Base-by-base conservation (phyloP, 2,113 vertebrate genomes). In the Lipophrys pholis region DNA sequence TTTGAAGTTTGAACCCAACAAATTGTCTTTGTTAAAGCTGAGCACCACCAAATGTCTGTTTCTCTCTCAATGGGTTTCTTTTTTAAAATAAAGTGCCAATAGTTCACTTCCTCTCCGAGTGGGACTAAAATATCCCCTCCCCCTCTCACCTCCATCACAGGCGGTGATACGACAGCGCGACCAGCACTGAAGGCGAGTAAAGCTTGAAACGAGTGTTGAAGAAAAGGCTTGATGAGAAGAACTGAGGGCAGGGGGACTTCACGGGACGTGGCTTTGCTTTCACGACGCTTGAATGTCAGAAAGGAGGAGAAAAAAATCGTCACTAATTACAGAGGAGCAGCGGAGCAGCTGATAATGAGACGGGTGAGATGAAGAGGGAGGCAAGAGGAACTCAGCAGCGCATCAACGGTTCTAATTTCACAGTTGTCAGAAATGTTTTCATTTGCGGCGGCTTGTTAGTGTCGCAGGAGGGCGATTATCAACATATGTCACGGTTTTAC, bases 271-370 rank as follows among this genome's bases (percentile, higher is more conserved):
- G 39, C 63, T 78, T 74, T 71, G 40, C 52, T 55, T 70, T 81
- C 65, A 51, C 35, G 11, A 65, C 38, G 39, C 55, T 66, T 60
- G 69, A 88, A 85, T 77, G 74, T 84, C 52, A 74, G 6, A 43
- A 46, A 57, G 68, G 52, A 75, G 57, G 5, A 16, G 61, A 3
- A 5, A 38, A 74, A 76, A 57, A 76, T 73, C 21, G 21, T 62
- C 39, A 71, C 78, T 15, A 42, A 69, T 90, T 76, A 83, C n/a
- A n/a, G n/a, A n/a, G n/a, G n/a, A n/a, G n/a, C n/a, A 5, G 15
- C 39, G 14, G 65, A 30, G 21, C 56, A 74, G 11, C 52, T 55
- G 7, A 57, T 41, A 9, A 52, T 6, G 9, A 35, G 11, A 17
- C 43, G 57, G 21, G 21, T 4, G 21, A 30, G 21, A 30, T 30